Conservation (phyloP, 1,140 invertebrate species). For the Zaprionus africanus region DNA sequence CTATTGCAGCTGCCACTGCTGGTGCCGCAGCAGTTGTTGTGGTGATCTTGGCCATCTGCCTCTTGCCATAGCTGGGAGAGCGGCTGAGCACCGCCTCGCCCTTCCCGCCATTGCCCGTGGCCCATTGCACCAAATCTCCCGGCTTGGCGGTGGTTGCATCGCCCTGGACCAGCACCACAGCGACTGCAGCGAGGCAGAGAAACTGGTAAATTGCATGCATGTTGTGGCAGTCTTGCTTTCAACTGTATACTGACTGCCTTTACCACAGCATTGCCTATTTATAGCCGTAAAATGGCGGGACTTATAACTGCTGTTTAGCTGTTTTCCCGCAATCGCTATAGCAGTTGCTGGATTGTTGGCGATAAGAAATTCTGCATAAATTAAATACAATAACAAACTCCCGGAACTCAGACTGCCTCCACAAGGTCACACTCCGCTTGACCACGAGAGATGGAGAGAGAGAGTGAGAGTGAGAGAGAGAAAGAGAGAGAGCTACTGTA, state of each 20-base stretch:
- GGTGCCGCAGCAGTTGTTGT: neutral
- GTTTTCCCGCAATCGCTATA: neutral
- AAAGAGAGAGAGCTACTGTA: no score
- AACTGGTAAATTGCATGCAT: constrained; percentile 24
- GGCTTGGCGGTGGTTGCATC: constrained; percentile 1
- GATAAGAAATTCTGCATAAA: neutral
- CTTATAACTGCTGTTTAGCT: constrained; percentile 4
- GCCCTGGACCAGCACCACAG: neutral
- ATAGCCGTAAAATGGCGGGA: neutral
- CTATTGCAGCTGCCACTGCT: neutral
- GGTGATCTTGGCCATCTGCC: neutral
- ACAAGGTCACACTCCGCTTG: no score
- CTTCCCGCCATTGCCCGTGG: constrained; percentile 17
- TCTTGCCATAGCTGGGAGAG: neutral
- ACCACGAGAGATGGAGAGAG: no score
- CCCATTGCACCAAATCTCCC: constrained; percentile 34
- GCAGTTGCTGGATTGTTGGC: neutral
- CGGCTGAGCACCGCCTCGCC: constrained; percentile 22
- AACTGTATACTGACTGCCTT: neutral
- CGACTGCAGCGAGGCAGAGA: constrained; percentile 7
- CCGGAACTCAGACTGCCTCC: no score
- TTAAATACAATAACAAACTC: neutral
- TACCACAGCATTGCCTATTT: neutral
- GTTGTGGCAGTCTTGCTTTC: neutral
- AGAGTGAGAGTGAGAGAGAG: no score